Conservation (phyloP, 2,797 vertebrate genomes). For the Sebastiscus albofasciatus region DNA sequence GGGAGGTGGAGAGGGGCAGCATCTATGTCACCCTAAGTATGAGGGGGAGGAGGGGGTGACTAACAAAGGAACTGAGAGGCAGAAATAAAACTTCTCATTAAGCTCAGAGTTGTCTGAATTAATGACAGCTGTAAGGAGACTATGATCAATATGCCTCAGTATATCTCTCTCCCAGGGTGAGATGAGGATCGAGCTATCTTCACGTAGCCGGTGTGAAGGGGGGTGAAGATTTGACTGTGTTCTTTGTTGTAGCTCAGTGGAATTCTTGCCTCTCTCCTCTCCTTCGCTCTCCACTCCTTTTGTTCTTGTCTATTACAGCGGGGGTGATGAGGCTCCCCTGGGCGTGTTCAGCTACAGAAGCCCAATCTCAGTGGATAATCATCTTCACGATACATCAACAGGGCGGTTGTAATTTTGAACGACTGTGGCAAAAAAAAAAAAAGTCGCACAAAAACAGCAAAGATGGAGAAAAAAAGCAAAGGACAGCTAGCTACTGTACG, state of each 20-base stretch:
- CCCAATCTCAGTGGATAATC: constrained; percentile 78
- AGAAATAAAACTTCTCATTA: constrained; percentile 74
- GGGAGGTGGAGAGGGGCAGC: constrained; percentile 59
- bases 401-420: constrained; percentile 67
- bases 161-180: constrained; percentile 76
- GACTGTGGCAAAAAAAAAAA: constrained; percentile 25
- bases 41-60: constrained; percentile 49
- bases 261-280: constrained; percentile 73
- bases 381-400: constrained; percentile 76
- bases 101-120: constrained; percentile 62
- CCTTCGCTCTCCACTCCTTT: constrained; percentile 66
- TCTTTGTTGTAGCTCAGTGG: constrained; percentile 77
- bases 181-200: constrained; percentile 75
- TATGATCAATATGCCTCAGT: constrained; percentile 83
- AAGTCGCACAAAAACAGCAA: constrained; percentile 3
- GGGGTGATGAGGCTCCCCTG: constrained; percentile 76
- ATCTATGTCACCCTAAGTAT: constrained; percentile 66
- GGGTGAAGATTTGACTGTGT: constrained; percentile 61
- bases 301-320: constrained; percentile 74
- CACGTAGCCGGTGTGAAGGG: constrained; percentile 24
- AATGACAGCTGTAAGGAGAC: constrained; percentile 78
- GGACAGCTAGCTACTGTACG: background rate
- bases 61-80: constrained; percentile 70
- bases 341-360: constrained; percentile 70
- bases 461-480: background rate